A percentile compares a stretch with the other conserved stretches of the same genome.
Evolutionary conservation across 2,888 invertebrate species (phyloP).

Genomic region (Cactoblastis cactorum): DNA sequence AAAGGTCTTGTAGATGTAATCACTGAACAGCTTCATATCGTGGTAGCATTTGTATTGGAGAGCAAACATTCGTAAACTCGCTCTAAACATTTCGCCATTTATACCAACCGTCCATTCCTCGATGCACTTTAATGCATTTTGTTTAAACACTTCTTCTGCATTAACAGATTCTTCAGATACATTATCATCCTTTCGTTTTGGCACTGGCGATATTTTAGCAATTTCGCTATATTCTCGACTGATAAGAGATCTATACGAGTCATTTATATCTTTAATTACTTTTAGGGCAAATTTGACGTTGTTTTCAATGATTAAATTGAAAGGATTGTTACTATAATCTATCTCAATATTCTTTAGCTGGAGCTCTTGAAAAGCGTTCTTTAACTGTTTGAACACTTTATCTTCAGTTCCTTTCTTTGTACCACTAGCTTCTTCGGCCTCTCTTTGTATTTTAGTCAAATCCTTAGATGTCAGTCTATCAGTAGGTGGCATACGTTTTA

Average conservation of each 20-base stretch:
- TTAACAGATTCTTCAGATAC: slow-evolving; percentile 43
- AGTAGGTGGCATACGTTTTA: slow-evolving; percentile 54
- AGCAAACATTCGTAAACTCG: slow-evolving; percentile 57
- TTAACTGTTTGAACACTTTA: slow-evolving; percentile 56
- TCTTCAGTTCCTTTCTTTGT: slow-evolving; percentile 59
- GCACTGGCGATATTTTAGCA: slow-evolving; percentile 45
- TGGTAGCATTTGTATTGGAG: slow-evolving; percentile 56
- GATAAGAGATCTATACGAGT: slow-evolving; percentile 50
- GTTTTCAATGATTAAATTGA: slow-evolving; percentile 60
- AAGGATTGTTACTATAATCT: slow-evolving; percentile 65
- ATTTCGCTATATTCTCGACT: slow-evolving; percentile 58
- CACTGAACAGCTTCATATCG: slow-evolving; percentile 65
- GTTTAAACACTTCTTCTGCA: slow-evolving; percentile 55
- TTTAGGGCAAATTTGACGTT: slow-evolving; percentile 61
- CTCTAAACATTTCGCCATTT: slow-evolving; percentile 77
- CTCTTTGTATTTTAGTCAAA: slow-evolving; percentile 53
- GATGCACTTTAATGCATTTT: slow-evolving; percentile 61
- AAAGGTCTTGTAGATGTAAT: slow-evolving; percentile 63
- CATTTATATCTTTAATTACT: slow-evolving; percentile 53
- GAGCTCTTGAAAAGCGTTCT: slow-evolving; percentile 53
- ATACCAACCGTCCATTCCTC: slow-evolving; percentile 80
- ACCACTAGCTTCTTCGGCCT: slow-evolving; percentile 50
- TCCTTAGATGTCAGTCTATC: slow-evolving; percentile 61
- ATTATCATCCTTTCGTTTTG: slow-evolving; percentile 56
- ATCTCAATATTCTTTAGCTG: slow-evolving; percentile 56